phyloP scores from a whole-genome alignment of 2,888 invertebrate species.

The Spilarctia lutea region DNA sequence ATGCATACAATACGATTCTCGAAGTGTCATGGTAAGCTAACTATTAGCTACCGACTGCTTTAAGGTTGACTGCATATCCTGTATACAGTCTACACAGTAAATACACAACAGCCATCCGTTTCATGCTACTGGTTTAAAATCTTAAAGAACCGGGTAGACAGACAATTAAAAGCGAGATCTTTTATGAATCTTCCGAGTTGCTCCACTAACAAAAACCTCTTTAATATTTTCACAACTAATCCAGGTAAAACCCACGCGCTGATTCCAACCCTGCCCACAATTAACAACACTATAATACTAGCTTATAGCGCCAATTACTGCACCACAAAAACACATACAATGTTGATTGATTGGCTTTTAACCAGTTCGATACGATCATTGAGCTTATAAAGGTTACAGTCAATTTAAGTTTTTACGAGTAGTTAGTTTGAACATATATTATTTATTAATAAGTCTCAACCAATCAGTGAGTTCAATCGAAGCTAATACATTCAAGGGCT shows the following conservation, averaged over 20 bases:
- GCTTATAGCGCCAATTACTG: slow-evolving; percentile 41
- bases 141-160: background rate
- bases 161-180: background rate
- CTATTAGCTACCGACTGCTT: background rate
- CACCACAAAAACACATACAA: slow-evolving; percentile 43
- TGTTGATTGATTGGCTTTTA: slow-evolving; percentile 48
- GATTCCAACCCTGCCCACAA: slow-evolving; percentile 20
- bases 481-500: background rate
- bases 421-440: background rate
- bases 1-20: no score
- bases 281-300: slow-evolving; percentile 40
- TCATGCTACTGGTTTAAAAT: background rate
- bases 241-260: background rate
- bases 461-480: background rate
- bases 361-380: slow-evolving; percentile 25
- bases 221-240: background rate
- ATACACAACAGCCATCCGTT: background rate
- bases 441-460: background rate
- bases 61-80: background rate
- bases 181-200: background rate
- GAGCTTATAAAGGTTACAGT: slow-evolving; percentile 29
- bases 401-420: slow-evolving; percentile 28
- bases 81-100: background rate
- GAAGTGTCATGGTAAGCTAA: no score
- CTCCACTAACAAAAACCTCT: background rate